Evolutionary conservation across 2,888 invertebrate species (phyloP).

Genomic region (Agapetus fuscipes): DNA sequence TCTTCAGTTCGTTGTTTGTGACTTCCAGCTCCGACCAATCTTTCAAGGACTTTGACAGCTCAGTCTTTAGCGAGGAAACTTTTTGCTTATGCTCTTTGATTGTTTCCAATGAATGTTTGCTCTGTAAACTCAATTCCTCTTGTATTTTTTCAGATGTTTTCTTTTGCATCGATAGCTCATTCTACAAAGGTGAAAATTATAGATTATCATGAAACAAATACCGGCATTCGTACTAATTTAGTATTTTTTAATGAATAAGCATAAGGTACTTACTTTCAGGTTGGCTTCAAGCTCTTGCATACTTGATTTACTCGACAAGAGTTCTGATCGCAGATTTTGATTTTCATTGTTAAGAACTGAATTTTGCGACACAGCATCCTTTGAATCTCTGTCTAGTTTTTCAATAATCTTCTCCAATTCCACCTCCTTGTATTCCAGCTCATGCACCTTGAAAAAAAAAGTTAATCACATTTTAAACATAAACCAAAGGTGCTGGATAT

Average conservation of each 20-base stretch:
- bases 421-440: too few species aligned
- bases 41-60: conserved; percentile 44
- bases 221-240: neutral
- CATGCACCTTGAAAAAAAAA: too few species aligned
- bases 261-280: conserved; percentile 26
- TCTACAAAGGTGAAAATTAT: too few species aligned
- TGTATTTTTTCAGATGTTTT: conserved; percentile 28
- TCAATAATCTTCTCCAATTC: too few species aligned
- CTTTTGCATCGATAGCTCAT: conserved; percentile 2
- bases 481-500: too few species aligned
- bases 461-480: too few species aligned
- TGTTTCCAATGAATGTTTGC: conserved; percentile 37
- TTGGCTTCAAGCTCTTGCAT: conserved; percentile 25
- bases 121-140: conserved; percentile 39
- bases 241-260: conserved; percentile 2
- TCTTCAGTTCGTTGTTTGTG: conserved; percentile 56
- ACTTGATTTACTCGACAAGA: neutral
- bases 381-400: too few species aligned
- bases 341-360: too few species aligned
- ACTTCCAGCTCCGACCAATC: conserved; percentile 55
- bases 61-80: conserved; percentile 24
- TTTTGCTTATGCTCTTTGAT: conserved; percentile 27
- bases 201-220: too few species aligned
- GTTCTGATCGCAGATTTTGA: too few species aligned
- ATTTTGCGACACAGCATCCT: too few species aligned